phyloP scores from a whole-genome alignment of 2,113 vertebrate genomes.

The Sialia sialis region DNA sequence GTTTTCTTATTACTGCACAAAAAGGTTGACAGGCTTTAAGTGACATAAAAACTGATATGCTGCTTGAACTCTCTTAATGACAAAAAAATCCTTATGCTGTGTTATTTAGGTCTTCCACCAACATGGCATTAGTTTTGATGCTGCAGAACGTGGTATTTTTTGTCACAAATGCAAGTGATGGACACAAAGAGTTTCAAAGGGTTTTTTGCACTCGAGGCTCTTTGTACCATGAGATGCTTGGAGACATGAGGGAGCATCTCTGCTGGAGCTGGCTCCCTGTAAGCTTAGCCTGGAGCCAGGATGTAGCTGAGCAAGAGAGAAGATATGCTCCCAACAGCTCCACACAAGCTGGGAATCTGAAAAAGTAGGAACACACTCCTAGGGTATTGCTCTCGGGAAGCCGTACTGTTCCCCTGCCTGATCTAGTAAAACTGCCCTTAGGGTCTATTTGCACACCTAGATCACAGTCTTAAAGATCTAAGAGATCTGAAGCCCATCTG shows the following conservation, averaged over 20 bases:
- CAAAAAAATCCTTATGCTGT: background rate
- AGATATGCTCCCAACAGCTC: background rate
- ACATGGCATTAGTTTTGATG: background rate
- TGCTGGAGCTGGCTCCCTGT: background rate
- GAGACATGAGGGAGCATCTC: background rate
- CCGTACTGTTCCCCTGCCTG: background rate
- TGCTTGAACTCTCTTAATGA: background rate
- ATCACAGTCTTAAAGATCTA: background rate
- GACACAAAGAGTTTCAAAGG: background rate
- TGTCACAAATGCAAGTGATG: background rate
- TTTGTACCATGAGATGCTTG: background rate
- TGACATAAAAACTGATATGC: background rate
- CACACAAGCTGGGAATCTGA: background rate
- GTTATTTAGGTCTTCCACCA: background rate
- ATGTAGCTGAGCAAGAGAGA: fast-evolving
- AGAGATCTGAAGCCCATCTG: background rate
- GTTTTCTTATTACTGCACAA: background rate
- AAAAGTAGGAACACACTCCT: fast-evolving
- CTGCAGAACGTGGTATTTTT: background rate
- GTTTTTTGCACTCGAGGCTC: background rate
- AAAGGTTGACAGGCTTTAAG: background rate
- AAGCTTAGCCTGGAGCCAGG: background rate
- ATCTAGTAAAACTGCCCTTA: background rate
- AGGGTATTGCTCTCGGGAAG: background rate
- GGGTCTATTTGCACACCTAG: background rate